Base-by-base conservation (phyloP, 2,113 vertebrate species). In the Paramisgurnus dabryanus region DNA sequence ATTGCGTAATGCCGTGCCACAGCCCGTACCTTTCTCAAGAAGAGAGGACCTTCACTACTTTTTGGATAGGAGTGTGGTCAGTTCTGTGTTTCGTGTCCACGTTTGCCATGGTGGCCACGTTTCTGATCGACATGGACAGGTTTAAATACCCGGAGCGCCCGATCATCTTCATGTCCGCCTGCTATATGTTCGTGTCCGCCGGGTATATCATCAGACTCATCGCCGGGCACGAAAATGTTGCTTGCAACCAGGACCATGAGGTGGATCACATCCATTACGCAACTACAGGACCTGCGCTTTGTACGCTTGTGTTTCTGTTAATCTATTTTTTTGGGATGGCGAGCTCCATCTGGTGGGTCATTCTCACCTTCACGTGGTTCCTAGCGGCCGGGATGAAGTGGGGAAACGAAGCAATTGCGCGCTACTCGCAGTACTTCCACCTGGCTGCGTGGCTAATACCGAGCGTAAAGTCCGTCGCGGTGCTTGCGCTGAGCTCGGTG, bases 401-500 rank as follows among this genome's bases (percentile, higher is more conserved):
- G 95, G 94, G 95, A 61, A 95, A 95, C 82, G 95, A 96, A 82
- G 95, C 95, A 63, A 96, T 96, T 40, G 96, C 95, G 0, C 92
- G 95, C 80, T 98, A 97, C 55, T 94, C 97, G 0, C 96, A 96
- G 89, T 98, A 98, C 70, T 98, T 98, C 84, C 97, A 98, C 87
- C 78, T 98, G 87, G 96, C 96, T 0, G 96, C 97, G 22, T 98
- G 97, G 96, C 92, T 98, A 47, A 92, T 98, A 80, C 97, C 97
- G 84, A 98, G 96, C 34, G 92, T 96, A 80, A 96, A 98, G 87
- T 96, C 95, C 74, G 96, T 97, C 0, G 95, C 95, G 0, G 96
- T 95, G 69, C 76, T 98, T 83, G 97, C 96, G 0, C 92, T 98
- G 63, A 97, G 96, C 74, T 96, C 96, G 0, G 96, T 98, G 85